Percentiles rank a stretch among this genome's conserved stretches.
phyloP scores from a whole-genome alignment of 2,888 invertebrate species.

The Seladonia tumulorum region DNA sequence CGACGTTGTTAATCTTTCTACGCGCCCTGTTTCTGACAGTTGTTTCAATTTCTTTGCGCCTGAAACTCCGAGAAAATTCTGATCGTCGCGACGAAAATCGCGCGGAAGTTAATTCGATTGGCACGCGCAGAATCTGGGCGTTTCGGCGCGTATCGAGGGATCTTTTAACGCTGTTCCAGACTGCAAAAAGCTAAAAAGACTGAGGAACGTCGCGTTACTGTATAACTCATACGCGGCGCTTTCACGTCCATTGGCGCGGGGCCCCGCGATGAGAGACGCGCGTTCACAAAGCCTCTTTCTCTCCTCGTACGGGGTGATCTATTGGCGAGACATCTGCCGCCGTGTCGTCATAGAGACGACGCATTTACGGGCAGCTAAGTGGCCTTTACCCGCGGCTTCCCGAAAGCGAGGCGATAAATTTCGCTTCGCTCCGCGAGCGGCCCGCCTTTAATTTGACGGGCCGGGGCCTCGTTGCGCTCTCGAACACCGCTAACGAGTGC shows the following conservation, averaged over 20 bases:
- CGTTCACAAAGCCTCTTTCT: slow-evolving; percentile 62
- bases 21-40: background rate
- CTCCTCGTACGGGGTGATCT: slow-evolving; percentile 75
- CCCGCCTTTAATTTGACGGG: slow-evolving; percentile 74
- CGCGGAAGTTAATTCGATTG: too few relatives aligned
- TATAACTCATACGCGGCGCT: slow-evolving; percentile 57
- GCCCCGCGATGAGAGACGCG: slow-evolving; percentile 59
- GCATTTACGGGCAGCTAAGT: slow-evolving; percentile 83
- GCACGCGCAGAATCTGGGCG: too few relatives aligned
- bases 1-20: background rate
- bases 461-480: slow-evolving; percentile 43
- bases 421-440: slow-evolving; percentile 65
- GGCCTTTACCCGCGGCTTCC: slow-evolving; percentile 75
- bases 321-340: slow-evolving; percentile 81
- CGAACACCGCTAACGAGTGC: slow-evolving; percentile 66
- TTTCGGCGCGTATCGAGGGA: background rate
- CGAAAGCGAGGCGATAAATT: slow-evolving; percentile 78
- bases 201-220: slow-evolving; percentile 28
- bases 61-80: too few relatives aligned
- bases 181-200: slow-evolving; percentile 12
- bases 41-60: too few relatives aligned
- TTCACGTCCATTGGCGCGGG: slow-evolving; percentile 50
- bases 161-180: slow-evolving; percentile 8
- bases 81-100: too few relatives aligned
- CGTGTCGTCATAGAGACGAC: slow-evolving; percentile 81